These are phyloP conservation scores for Phytoseiulus persimilis DNA, from an alignment of 2,888 invertebrate species.

Conservation along the genomic window DNA sequence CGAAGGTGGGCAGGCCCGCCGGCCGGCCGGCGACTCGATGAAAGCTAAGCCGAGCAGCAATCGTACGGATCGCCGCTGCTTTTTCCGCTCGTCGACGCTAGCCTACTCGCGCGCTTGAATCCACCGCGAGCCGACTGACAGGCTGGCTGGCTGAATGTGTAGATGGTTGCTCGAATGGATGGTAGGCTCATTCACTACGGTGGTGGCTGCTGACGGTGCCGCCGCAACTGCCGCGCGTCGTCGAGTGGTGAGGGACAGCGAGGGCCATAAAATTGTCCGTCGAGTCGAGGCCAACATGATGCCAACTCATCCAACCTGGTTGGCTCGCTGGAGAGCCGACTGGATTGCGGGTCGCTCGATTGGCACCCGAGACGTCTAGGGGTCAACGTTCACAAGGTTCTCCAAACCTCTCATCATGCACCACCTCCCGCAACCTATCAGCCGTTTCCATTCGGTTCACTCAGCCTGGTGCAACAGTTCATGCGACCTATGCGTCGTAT, in stretches of 20 bases:
- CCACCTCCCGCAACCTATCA: background rate
- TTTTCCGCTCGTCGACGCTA: background rate
- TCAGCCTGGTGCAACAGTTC: background rate
- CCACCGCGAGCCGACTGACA: background rate
- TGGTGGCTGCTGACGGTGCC: background rate
- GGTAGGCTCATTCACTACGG: background rate
- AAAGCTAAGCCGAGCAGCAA: background rate
- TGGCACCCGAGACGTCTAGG: background rate
- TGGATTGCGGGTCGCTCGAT: background rate
- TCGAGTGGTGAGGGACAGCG: background rate
- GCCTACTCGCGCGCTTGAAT: background rate
- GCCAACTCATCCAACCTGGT: background rate
- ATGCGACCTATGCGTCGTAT: no score
- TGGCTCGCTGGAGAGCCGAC: background rate
- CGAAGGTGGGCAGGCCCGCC: background rate
- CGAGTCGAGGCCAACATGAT: background rate
- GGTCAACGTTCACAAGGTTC: background rate
- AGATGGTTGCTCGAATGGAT: background rate
- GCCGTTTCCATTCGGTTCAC: background rate
- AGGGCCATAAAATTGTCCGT: no score
- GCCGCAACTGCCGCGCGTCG: background rate
- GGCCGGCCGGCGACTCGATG: background rate
- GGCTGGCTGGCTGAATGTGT: background rate
- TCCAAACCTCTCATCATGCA: background rate
- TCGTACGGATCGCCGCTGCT: background rate